Base-by-base conservation (phyloP, 2,888 invertebrate genomes). In the Noctua comes region DNA sequence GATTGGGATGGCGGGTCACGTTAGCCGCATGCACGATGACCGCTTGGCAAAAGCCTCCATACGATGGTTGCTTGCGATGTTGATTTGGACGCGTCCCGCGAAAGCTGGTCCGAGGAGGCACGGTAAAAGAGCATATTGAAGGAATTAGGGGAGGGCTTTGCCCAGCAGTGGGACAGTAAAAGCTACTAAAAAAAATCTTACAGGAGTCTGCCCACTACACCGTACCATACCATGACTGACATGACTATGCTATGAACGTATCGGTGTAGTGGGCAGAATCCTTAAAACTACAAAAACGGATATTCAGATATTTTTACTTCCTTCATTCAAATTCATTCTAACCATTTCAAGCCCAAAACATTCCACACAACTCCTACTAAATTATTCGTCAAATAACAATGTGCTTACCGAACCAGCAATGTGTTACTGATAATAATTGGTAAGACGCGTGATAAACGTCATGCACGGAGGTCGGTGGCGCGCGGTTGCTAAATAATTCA, bases 401-500 rank as follows among this genome's bases (percentile, higher is more conserved):
- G 18, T 46, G 54, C n/a, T 71, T 68, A 83, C 66, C 70, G 54
- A 77, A 82, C 70, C 77, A 69, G 79, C 76, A 76, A 75, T 85
- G 74, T 77, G 71, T 78, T 76, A 73, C 73, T 82, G 78, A 87
- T 89, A 89, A 87, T 90, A 88, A 91, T 91, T 88, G 87, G 87
- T 91, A 77, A 83, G 90, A 89, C 88, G 86, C 82, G 78, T 77
- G 91, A 91, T 92, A 92, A 92, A 91, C 90, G 91, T 81, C 80
- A 93, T 92, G 91, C 90, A 90, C 85, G 87, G 89, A 89, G 90
- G 87, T 86, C 90, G 87, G 86, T 80, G 86, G 90, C 88, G 90
- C 91, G 89, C 86, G 86, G 80, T 83, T 89, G 88, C 92, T 95
- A 92, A 95, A 95, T 95, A 94, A 95, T 96, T 96, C 95, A 95